These are phyloP conservation scores for Xylota segnis DNA, from an alignment of 2,888 invertebrate species.

Conservation along the genomic window DNA sequence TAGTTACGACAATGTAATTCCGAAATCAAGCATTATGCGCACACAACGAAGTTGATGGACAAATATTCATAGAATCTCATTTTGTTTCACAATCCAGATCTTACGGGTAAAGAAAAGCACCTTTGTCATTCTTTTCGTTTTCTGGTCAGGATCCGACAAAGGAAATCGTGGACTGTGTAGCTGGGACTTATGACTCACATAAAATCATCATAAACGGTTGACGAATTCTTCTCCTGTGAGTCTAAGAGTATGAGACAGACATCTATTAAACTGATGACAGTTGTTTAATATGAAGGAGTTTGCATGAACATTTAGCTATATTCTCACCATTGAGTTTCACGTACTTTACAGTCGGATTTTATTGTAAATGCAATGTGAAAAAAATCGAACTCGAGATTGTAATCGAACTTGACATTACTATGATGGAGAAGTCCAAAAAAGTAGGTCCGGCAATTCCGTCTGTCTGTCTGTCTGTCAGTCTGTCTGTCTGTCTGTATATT, in stretches of 20 bases:
- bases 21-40: constrained; percentile 39
- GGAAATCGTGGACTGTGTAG: constrained; percentile 42
- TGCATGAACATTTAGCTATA: too few relatives aligned
- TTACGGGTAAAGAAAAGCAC: constrained; percentile 18
- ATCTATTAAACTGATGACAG: constrained; percentile 37
- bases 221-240: constrained; percentile 15
- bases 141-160: constrained; percentile 45
- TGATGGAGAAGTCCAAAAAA: too few relatives aligned
- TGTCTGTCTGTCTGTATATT: too few relatives aligned
- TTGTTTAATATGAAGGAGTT: too few relatives aligned
- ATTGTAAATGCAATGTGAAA: too few relatives aligned
- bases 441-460: too few relatives aligned
- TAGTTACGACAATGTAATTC: constrained; percentile 37
- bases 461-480: too few relatives aligned
- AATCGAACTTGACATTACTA: too few relatives aligned
- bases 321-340: too few relatives aligned
- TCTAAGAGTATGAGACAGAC: constrained; percentile 17
- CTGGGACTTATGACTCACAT: constrained; percentile 60
- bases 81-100: neutral
- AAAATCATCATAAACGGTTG: constrained; percentile 61
- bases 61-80: constrained; percentile 42
- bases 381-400: too few relatives aligned
- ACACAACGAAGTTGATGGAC: constrained; percentile 21
- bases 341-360: too few relatives aligned
- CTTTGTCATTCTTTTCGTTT: constrained; percentile 38